Evolutionary conservation across 1,140 invertebrate species (phyloP).

Genomic region (Trichomalopsis sarcophagae): DNA sequence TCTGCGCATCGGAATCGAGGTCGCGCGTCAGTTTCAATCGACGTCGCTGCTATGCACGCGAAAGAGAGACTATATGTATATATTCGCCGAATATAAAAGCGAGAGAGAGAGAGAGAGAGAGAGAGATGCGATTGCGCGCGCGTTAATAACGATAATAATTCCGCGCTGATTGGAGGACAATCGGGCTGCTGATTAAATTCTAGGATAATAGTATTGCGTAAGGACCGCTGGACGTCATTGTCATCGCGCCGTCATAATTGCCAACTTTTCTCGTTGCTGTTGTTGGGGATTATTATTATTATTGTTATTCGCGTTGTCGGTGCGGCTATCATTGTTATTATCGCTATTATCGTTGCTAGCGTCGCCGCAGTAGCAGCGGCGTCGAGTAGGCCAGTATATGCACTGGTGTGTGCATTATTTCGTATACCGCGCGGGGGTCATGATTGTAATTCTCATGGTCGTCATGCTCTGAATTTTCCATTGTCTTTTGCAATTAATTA

Average conservation of each 20-base stretch:
- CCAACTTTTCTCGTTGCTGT: conserved; percentile 37
- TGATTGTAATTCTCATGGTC: conserved; percentile 37
- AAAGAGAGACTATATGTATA: neutral
- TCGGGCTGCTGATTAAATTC: conserved; percentile 44
- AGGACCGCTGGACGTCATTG: conserved; percentile 33
- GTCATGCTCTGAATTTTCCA: conserved; percentile 40
- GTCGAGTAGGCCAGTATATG: neutral
- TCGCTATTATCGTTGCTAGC: neutral
- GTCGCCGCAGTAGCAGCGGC: neutral
- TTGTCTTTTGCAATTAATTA: conserved; percentile 45
- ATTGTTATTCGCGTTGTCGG: neutral
- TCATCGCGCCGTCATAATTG: conserved; percentile 33
- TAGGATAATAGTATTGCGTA: conserved; percentile 49
- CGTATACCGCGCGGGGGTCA: conserved; percentile 9
- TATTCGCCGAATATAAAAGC: conserved; percentile 21
- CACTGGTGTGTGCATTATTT: conserved; percentile 22
- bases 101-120: neutral
- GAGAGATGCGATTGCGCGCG: conserved; percentile 19
- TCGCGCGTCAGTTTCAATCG: conserved; percentile 25
- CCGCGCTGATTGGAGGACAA: conserved; percentile 45
- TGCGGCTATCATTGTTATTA: conserved; percentile 10
- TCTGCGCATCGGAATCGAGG: neutral
- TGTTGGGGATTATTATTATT: conserved; percentile 17
- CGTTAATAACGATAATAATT: conserved; percentile 45
- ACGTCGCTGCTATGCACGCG: neutral